These are phyloP conservation scores for Hermaeophaga mercurialis DNA, from an alignment of 2,888 invertebrate genomes.

Conservation along the genomic window DNA sequence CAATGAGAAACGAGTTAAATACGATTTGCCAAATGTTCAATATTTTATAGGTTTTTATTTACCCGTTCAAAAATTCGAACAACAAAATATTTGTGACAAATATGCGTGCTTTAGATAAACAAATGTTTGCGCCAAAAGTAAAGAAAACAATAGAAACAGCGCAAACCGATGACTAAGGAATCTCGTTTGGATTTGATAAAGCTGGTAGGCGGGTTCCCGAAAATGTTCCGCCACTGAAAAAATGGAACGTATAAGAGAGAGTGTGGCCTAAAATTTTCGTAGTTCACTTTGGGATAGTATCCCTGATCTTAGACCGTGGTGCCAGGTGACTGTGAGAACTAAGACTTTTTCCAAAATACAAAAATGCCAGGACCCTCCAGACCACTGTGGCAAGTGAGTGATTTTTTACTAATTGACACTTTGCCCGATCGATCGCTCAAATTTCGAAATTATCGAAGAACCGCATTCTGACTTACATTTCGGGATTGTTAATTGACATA, in stretches of 20 bases:
- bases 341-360: constrained; percentile 19
- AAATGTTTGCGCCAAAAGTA: background rate
- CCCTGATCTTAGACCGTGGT: constrained; percentile 45
- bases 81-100: too few relatives aligned
- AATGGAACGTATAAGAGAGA: constrained; percentile 52
- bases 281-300: constrained; percentile 48
- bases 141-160: constrained; percentile 21
- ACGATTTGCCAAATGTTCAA: too few relatives aligned
- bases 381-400: constrained; percentile 69
- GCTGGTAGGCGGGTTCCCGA: constrained; percentile 42
- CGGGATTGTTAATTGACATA: background rate
- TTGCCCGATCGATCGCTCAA: constrained; percentile 6
- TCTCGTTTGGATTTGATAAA: constrained; percentile 40
- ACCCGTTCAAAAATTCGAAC: too few relatives aligned
- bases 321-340: constrained; percentile 33
- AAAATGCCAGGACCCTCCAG: constrained; percentile 73
- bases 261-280: constrained; percentile 45
- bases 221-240: constrained; percentile 48
- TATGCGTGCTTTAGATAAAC: too few relatives aligned
- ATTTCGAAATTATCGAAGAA: background rate
- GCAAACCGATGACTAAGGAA: constrained; percentile 43
- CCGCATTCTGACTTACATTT: background rate
- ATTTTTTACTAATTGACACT: background rate
- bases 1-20: too few relatives aligned
- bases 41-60: too few relatives aligned